Base-by-base conservation (phyloP, 1,140 invertebrate genomes). In the Heliconius hewitsoni region DNA sequence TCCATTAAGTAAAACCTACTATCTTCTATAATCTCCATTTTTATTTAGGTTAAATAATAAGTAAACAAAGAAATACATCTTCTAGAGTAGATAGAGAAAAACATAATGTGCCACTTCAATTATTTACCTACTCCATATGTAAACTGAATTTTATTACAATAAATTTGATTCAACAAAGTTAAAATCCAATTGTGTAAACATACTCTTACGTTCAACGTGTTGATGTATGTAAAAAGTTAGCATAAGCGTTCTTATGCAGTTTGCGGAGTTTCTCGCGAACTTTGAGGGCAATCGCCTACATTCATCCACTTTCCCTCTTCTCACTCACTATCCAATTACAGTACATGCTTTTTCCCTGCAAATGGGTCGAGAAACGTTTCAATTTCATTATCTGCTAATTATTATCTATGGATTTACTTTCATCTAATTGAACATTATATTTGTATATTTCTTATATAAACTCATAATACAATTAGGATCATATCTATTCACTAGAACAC, bases 231-330 rank as follows among this genome's bases (percentile, higher is more conserved):
- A 39, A 71, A 71, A 71, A 71, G 13, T 71, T 71, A 39, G 71
- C 37, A 37, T 71, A n/a, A 39, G 71, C n/a, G 71, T 9, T 71
- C 71, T 71, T 57, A 72, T 74, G 74, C 75, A 76, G 70, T 73
- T 76, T 73, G 52, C 37, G 46, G 76, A 80, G 74, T 80, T 80
- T 73, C 78, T 79, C 70, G 46, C 34, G n/a, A 80, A 70, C 79
- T 80, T 19, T 73, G 74, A 73, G 74, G 74, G 52, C 79, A 76
- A 73, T 80, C 74, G 74, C 71, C 71, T 73, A 34, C 74, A 80
- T 71, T 52, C 74, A 42, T 72, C 66, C 79, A 80, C 79, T 80
- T 80, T 80, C 71, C 79, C 74, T 78, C 71, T 73, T 57, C 37
- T 76, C 71, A 76, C 70, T 76, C 30, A 66, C 72, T 77, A 71